Evolutionary conservation across 2,113 vertebrate species (phyloP).

Genomic region (Psilopogon haemacephalus): DNA sequence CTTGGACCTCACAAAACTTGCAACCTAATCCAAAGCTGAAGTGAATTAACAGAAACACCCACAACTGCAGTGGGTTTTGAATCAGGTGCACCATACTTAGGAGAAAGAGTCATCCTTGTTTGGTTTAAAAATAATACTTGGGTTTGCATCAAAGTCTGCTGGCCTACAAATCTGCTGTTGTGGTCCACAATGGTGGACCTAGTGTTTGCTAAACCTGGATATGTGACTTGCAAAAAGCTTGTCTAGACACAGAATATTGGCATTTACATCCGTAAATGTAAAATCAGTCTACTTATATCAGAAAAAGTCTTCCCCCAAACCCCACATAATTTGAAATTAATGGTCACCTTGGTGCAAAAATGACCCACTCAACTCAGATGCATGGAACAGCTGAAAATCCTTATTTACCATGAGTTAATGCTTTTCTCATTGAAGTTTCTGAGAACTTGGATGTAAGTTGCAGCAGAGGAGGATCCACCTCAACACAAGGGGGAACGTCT

Average conservation of each 20-base stretch:
- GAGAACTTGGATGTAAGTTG: too few relatives aligned
- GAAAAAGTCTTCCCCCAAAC: neutral
- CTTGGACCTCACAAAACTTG: neutral
- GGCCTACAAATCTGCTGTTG: neutral
- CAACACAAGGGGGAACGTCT: too few relatives aligned
- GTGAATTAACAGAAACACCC: neutral
- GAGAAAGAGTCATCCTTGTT: neutral
- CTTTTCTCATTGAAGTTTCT: neutral
- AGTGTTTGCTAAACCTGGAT: neutral
- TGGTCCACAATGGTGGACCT: neutral
- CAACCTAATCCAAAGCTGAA: neutral
- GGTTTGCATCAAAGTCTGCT: neutral
- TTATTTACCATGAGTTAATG: neutral
- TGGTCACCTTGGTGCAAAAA: neutral
- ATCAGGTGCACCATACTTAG: neutral
- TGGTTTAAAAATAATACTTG: neutral
- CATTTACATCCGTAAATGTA: neutral
- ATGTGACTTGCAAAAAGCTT: neutral
- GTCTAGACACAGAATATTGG: neutral
- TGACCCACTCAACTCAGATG: neutral
- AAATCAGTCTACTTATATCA: neutral
- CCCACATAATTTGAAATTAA: neutral
- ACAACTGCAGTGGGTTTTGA: neutral
- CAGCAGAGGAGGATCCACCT: too few relatives aligned
- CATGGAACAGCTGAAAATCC: neutral